These are phyloP conservation scores for Quadroppia sp. DNA, from an alignment of 2,888 invertebrate species.

Conservation along the genomic window DNA sequence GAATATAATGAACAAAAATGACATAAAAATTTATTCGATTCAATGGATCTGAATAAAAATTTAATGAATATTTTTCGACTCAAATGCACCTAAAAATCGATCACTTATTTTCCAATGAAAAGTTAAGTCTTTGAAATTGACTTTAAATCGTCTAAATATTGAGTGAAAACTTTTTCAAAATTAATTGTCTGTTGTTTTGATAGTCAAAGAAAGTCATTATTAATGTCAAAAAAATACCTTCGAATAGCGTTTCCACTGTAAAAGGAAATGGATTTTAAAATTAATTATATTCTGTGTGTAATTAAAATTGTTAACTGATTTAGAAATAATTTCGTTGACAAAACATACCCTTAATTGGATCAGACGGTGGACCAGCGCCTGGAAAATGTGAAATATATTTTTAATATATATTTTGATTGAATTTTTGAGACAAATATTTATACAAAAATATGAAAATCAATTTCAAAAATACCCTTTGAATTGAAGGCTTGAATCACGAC, in stretches of 20 bases:
- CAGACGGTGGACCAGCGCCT: constrained; percentile 47
- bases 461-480: constrained; percentile 31
- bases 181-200: no score
- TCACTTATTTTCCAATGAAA: not conserved
- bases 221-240: constrained; percentile 10
- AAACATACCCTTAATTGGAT: constrained; percentile 40
- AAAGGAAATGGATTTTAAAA: constrained; percentile 7
- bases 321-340: no score
- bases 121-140: not conserved
- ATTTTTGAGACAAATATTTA: no score
- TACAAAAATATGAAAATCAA: not conserved
- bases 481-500: constrained; percentile 48
- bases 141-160: not conserved
- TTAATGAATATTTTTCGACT: not conserved
- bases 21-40: not conserved
- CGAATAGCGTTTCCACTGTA: constrained; percentile 11
- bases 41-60: not conserved
- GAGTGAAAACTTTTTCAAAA: not conserved
- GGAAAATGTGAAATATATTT: not conserved
- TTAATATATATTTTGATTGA: no score
- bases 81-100: not conserved
- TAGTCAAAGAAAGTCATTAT: not conserved
- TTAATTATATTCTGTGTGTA: no score
- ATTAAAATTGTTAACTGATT: no score
- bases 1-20: constrained; percentile 1